A percentile compares a stretch with the other conserved stretches of the same genome.
Conservation (phyloP, 2,113 vertebrate genomes). For the Saimiri boliviensis region DNA sequence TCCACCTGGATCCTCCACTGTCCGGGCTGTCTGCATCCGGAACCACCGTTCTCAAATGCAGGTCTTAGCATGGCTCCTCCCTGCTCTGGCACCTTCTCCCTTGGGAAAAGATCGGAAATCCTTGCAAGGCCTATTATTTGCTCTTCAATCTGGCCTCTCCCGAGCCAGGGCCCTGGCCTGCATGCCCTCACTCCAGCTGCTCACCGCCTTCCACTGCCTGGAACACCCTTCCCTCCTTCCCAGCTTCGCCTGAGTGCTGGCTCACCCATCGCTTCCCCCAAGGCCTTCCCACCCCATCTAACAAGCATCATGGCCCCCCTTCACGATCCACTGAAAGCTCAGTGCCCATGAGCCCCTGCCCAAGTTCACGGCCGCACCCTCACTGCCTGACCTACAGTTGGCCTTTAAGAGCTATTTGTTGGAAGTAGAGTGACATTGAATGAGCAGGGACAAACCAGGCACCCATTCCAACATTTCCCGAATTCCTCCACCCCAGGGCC, state of each 20-base stretch:
- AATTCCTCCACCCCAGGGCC: too few species aligned
- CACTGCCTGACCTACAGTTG: not conserved
- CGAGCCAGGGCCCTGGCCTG: accelerated
- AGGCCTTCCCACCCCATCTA: too few species aligned
- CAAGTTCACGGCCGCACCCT: not conserved
- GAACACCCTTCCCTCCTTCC: not conserved
- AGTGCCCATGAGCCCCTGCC: not conserved
- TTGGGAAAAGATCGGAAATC: not conserved
- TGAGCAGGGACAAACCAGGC: not conserved
- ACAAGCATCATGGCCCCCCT: accelerated
- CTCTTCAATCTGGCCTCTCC: not conserved
- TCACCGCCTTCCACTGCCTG: not conserved
- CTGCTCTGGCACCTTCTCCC: not conserved
- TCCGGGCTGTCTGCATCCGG: too few species aligned
- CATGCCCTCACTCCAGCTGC: not conserved
- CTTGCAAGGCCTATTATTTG: accelerated
- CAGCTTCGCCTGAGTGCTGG: accelerated
- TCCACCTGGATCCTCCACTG: accelerated
- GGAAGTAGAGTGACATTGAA: not conserved
- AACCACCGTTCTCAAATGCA: not conserved
- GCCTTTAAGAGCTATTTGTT: not conserved
- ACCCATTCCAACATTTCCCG: not conserved
- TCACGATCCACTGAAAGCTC: not conserved
- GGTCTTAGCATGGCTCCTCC: not conserved
- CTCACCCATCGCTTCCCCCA: not conserved